Conservation (phyloP, 2,797 vertebrate genomes). For the Platalea minor region DNA sequence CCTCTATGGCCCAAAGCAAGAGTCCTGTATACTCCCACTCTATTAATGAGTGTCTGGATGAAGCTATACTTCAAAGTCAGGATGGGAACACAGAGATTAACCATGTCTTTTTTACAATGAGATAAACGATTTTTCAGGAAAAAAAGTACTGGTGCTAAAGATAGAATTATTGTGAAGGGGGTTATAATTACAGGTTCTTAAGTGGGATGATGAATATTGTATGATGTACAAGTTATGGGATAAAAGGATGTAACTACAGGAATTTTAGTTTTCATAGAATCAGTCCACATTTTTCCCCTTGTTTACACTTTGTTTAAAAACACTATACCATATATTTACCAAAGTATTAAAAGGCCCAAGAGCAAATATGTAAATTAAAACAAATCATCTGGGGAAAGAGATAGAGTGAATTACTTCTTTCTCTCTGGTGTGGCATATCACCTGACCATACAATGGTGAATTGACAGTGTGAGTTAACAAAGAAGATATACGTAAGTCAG, state of each 20-base stretch:
- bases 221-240: not conserved
- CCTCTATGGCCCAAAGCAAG: not conserved
- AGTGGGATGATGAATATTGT: not conserved
- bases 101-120: not conserved
- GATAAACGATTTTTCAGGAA: not conserved
- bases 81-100: not conserved
- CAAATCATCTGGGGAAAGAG: not conserved
- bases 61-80: not conserved
- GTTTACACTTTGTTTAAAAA: not conserved
- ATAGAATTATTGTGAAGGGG: not conserved
- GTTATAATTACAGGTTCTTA: not conserved
- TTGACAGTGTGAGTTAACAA: constrained; percentile 9
- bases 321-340: not conserved
- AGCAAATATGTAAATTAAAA: not conserved
- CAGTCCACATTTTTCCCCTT: not conserved
- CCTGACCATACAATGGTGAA: not conserved
- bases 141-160: accelerated
- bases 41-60: not conserved
- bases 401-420: not conserved
- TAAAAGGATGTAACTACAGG: not conserved
- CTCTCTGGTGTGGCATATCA: not conserved
- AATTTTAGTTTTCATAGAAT: not conserved
- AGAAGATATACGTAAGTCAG: not conserved
- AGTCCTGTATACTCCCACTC: not conserved
- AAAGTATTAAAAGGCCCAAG: not conserved